Conservation (phyloP, 2,888 invertebrate genomes). For the Phymatocera aterrima region DNA sequence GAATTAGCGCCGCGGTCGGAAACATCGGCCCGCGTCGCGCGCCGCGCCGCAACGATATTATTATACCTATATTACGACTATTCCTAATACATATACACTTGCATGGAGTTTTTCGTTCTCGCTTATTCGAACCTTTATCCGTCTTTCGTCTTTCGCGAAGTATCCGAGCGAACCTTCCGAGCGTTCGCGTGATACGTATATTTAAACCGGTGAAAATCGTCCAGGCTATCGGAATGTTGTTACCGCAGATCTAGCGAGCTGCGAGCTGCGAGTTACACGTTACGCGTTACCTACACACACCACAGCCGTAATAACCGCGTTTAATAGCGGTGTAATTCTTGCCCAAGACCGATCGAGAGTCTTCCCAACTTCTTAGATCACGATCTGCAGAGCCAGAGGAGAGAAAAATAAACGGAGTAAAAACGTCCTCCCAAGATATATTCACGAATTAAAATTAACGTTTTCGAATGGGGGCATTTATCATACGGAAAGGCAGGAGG, state of each 20-base stretch:
- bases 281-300: too few species aligned
- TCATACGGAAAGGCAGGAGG: background rate
- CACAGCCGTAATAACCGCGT: too few species aligned
- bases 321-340: constrained; percentile 27
- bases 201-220: background rate
- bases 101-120: background rate
- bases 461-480: background rate
- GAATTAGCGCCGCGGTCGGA: constrained; percentile 25
- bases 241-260: constrained; percentile 30
- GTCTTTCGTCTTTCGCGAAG: too few species aligned
- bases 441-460: background rate
- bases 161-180: too few species aligned
- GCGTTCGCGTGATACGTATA: background rate
- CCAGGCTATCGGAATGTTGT: constrained; percentile 13
- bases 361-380: too few species aligned
- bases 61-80: too few species aligned
- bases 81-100: too few species aligned
- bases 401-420: background rate
- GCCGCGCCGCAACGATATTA: too few species aligned
- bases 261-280: constrained; percentile 12
- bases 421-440: background rate
- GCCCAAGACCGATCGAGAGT: background rate
- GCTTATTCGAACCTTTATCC: too few species aligned
- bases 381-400: background rate
- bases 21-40: background rate